Percentiles rank a stretch among this genome's conserved stretches.
phyloP scores from a whole-genome alignment of 2,797 vertebrate genomes.

The Dendrocincla tyrannina region DNA sequence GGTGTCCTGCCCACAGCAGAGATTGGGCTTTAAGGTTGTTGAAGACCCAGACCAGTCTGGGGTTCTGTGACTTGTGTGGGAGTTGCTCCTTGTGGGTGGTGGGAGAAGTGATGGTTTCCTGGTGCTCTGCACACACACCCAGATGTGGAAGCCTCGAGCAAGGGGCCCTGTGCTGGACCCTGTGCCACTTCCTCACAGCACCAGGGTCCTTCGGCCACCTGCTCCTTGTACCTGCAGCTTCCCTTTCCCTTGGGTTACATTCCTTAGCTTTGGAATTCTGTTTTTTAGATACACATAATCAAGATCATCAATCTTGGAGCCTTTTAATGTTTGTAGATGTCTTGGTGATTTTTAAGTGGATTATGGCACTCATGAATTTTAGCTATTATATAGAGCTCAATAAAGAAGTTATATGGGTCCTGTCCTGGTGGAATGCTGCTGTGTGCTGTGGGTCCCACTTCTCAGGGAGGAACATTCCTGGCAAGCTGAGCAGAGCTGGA shows the following conservation, averaged over 20 bases:
- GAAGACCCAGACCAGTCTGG: neutral
- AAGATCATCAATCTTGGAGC: neutral
- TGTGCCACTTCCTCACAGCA: neutral
- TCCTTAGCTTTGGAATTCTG: neutral
- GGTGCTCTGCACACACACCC: rapidly evolving
- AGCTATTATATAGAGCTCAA: neutral
- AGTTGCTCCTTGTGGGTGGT: neutral
- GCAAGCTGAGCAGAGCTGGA: neutral
- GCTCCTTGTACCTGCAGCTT: neutral
- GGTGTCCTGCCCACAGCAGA: neutral
- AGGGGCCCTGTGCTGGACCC: neutral
- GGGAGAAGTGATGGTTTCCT: neutral
- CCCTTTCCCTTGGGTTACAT: neutral
- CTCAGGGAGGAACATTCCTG: rapidly evolving
- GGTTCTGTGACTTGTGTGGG: neutral
- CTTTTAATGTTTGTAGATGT: neutral
- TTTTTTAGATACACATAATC: neutral
- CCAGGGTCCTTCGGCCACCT: neutral
- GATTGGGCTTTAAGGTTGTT: neutral
- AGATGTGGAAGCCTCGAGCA: neutral
- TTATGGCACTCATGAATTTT: neutral
- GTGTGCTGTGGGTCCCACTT: neutral
- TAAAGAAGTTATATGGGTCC: neutral
- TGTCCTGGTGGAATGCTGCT: neutral
- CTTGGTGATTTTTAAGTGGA: neutral